phyloP scores from a whole-genome alignment of 2,797 vertebrate species.

The Toxotes lorentzi region DNA sequence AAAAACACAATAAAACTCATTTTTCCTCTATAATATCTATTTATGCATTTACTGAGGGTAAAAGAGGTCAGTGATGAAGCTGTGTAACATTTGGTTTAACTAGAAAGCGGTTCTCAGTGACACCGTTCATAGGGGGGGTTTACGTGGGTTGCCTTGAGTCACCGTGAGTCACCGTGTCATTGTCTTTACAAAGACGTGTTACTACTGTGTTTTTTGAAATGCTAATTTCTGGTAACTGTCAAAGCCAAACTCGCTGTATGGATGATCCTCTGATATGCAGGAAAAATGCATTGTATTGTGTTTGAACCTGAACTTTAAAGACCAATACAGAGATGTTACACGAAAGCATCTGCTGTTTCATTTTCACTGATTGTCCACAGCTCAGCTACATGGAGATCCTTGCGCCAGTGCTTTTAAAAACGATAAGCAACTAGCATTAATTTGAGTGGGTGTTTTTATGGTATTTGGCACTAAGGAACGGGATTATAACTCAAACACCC shows the following conservation, averaged over 20 bases:
- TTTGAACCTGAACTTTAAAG: constrained; percentile 41
- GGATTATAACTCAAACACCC: constrained; percentile 24
- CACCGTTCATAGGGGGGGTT: not conserved
- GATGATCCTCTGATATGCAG: not conserved
- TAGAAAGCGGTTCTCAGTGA: not conserved
- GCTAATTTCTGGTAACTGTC: constrained; percentile 9
- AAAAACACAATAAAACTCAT: not conserved
- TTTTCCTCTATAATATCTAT: not conserved
- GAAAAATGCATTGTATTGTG: not conserved
- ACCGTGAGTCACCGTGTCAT: not conserved
- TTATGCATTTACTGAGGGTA: not conserved
- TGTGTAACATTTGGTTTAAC: not conserved
- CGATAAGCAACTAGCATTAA: constrained; percentile 1
- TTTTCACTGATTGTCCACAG: constrained; percentile 80
- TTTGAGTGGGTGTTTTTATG: constrained; percentile 4
- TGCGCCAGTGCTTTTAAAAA: not conserved
- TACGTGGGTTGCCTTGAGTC: constrained; percentile 1
- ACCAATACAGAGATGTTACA: constrained; percentile 30
- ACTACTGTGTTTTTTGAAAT: not conserved
- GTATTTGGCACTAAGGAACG: constrained; percentile 50
- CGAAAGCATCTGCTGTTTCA: constrained; percentile 28
- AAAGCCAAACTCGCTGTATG: not conserved
- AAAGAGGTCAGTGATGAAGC: not conserved
- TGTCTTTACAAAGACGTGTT: not conserved
- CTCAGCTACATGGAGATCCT: constrained; percentile 32